phyloP scores from a whole-genome alignment of 2,888 invertebrate species.

The Bombyx huttoni region DNA sequence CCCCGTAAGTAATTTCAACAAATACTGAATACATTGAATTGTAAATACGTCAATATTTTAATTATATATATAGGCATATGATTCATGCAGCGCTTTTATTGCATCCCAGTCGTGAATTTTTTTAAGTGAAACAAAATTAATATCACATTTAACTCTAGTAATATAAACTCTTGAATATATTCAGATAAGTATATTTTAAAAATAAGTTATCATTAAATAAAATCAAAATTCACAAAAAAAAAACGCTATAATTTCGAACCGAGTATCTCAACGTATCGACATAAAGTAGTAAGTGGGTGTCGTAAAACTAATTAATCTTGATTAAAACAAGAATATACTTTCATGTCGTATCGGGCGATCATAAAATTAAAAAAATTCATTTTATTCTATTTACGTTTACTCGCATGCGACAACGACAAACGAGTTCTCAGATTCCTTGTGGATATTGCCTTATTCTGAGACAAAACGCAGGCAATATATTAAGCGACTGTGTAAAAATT shows the following conservation, averaged over 20 bases:
- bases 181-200: too few species aligned
- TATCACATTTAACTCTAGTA: too few species aligned
- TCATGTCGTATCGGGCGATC: conserved; percentile 25
- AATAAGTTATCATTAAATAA: not conserved
- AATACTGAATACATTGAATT: too few species aligned
- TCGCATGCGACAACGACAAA: conserved; percentile 38
- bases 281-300: conserved; percentile 1
- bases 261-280: not conserved
- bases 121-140: too few species aligned
- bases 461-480: conserved; percentile 45
- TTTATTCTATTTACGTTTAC: conserved; percentile 30
- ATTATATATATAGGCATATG: too few species aligned
- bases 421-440: conserved; percentile 45
- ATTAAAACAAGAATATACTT: conserved; percentile 27
- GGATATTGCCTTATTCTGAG: conserved; percentile 50
- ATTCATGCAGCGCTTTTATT: too few species aligned
- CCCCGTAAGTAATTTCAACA: too few species aligned
- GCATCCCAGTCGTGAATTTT: too few species aligned
- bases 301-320: conserved; percentile 20
- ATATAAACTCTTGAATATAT: too few species aligned
- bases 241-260: not conserved
- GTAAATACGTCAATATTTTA: too few species aligned
- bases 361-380: conserved; percentile 33
- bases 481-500: conserved; percentile 53
- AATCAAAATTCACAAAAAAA: not conserved